phyloP scores from a whole-genome alignment of 2,113 vertebrate species.

The Pseudopodoces humilis region DNA sequence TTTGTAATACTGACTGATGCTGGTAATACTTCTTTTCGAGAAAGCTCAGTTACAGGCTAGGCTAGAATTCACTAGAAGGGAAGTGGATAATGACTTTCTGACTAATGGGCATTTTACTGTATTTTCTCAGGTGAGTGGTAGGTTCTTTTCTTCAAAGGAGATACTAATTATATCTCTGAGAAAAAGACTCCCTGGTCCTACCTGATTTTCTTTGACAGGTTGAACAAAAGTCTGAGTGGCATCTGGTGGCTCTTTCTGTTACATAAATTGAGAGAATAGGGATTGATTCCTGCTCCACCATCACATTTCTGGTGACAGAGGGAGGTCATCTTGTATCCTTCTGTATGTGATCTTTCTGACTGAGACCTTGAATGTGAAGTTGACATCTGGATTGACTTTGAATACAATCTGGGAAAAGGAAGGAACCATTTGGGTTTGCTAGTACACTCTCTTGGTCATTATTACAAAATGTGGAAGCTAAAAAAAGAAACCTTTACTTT shows the following conservation, averaged over 20 bases:
- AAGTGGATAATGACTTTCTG: neutral
- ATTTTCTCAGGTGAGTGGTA: neutral
- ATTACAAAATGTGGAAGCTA: neutral
- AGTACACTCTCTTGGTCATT: neutral
- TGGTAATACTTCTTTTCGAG: neutral
- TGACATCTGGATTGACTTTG: constrained; percentile 6
- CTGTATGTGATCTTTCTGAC: neutral
- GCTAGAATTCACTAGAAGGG: neutral
- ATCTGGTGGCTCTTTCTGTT: constrained; percentile 7
- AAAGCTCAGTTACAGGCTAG: neutral
- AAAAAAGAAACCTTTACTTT: neutral
- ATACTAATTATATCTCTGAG: neutral
- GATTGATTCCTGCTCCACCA: neutral
- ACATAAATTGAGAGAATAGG: neutral
- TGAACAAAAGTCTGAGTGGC: neutral
- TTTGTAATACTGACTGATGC: neutral
- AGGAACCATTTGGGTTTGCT: neutral
- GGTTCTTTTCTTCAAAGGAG: neutral
- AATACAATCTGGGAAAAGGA: neutral
- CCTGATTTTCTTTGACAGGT: neutral
- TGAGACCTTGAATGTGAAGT: neutral
- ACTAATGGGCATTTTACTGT: neutral
- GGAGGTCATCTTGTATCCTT: neutral
- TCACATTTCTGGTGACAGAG: neutral
- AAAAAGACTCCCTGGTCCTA: neutral